A percentile compares a stretch with the other conserved stretches of the same genome.
These are phyloP conservation scores for Cettia cetti DNA, from an alignment of 2,113 vertebrate species.

Conservation along the genomic window DNA sequence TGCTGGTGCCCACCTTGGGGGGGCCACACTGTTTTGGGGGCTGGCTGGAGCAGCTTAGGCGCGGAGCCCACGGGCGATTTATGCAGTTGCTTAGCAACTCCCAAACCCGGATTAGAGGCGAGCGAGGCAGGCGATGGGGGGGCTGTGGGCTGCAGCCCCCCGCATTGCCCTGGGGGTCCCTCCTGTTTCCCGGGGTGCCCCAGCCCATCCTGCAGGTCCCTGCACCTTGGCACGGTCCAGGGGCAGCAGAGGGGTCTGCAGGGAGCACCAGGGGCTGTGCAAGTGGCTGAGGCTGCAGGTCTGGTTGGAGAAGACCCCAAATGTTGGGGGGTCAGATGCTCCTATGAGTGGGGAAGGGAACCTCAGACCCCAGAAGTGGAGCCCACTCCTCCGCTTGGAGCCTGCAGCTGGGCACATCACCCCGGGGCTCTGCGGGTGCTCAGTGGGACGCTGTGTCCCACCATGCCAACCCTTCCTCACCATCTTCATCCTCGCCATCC, in stretches of 20 bases:
- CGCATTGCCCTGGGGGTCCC: background rate
- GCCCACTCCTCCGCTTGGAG: background rate
- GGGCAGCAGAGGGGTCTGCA: background rate
- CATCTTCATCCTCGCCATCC: background rate
- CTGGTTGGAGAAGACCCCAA: background rate
- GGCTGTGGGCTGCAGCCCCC: background rate
- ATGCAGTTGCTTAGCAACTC: constrained; percentile 46
- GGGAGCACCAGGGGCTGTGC: background rate
- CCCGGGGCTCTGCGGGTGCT: background rate
- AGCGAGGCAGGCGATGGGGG: background rate
- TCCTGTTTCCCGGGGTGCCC: background rate
- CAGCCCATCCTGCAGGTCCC: background rate
- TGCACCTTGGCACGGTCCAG: fast-evolving
- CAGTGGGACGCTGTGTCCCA: fast-evolving
- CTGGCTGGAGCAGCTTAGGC: background rate
- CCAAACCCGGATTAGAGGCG: constrained; percentile 36
- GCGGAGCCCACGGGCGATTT: background rate
- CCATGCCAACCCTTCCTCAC: background rate
- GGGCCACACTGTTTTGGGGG: background rate
- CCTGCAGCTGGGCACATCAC: background rate
- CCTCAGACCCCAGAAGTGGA: background rate
- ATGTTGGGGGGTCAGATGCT: background rate
- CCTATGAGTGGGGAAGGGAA: background rate
- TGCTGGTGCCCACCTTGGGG: background rate
- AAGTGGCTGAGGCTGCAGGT: background rate